These are phyloP conservation scores for Hylomyscus alleni DNA, from an alignment of 2,797 vertebrate species.

Conservation along the genomic window DNA sequence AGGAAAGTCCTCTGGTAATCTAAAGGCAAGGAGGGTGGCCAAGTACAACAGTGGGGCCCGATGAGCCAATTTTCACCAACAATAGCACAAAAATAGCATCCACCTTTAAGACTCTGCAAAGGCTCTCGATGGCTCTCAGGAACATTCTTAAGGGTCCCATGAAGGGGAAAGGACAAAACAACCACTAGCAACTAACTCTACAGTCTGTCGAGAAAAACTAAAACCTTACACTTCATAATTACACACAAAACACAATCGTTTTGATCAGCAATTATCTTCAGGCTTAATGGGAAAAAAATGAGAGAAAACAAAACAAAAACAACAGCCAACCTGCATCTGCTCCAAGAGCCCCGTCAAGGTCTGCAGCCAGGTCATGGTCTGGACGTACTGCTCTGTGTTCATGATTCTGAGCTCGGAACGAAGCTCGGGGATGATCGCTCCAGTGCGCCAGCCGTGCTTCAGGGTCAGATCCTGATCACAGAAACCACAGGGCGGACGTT, in stretches of 20 bases:
- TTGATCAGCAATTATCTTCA: background rate
- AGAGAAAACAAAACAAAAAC: background rate
- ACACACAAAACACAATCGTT: background rate
- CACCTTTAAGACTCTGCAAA: too few relatives aligned
- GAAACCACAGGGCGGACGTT: constrained; percentile 71
- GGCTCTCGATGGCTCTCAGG: background rate
- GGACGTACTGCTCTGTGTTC: constrained; percentile 96
- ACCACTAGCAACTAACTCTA: constrained; percentile 37
- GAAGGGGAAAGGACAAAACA: background rate
- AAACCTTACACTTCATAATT: background rate
- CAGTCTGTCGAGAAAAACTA: background rate
- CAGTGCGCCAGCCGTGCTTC: constrained; percentile 99
- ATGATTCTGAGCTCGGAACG: constrained; percentile 98
- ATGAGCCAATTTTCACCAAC: background rate
- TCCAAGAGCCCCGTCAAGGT: constrained; percentile 96
- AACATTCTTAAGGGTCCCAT: background rate
- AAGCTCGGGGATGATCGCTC: constrained; percentile 98
- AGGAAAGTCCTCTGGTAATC: background rate
- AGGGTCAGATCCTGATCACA: constrained; percentile 95
- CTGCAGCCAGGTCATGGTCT: constrained; percentile 97
- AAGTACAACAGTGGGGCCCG: fast-evolving
- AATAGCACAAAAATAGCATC: background rate
- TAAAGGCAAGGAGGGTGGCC: background rate
- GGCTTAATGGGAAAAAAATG: background rate
- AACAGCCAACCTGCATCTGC: constrained; percentile 95